Base-by-base conservation (phyloP, 2,888 invertebrate species). In the Amphipyra tragopoginis region DNA sequence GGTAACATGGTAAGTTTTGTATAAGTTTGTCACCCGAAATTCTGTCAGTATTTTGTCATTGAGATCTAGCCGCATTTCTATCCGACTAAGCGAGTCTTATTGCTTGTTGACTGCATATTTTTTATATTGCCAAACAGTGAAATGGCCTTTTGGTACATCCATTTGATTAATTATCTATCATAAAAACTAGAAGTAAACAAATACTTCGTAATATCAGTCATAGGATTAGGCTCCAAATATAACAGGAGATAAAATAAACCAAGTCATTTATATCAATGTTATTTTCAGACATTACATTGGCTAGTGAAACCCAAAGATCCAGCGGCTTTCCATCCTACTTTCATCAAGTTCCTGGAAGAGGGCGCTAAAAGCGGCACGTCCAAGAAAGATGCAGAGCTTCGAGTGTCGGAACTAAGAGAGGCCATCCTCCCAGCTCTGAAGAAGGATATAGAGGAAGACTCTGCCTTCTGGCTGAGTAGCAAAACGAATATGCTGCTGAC, bases 291-390 rank as follows among this genome's bases (percentile, higher is more conserved):
- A 0, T 82, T 99, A 52, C 96, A 98, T 63, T 99, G 99, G 96
- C 93, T 99, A 21, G 96, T 99, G 11, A 97, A 97, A 45, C 98
- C 98, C 0, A 96, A 97, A 43, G 97, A 98, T 84, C 95, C 96
- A 0, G 95, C 96, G 51, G 97, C 97, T 69, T 98, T 99, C 86
- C 98, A 98, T 90, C 98, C 98, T 0, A 95, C 95, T 61, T 96
- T 98, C 52, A 96, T 97, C 1, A 95, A 96, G 40, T 96, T 96
- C 78, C 93, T 99, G 11, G 96, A 97, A 72, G 95, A 96, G 65
- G 98, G 98, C 0, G 96, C 98, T 70, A 93, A 95, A 34, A 96
- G 96, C 81, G 96, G 96, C 10, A 95, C 95, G 11, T 97, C 96
- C 51, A 98, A 98, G 88, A 98, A 98, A 84, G 96, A 97, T 33